These are phyloP conservation scores for Eira barbara DNA, from an alignment of 2,113 vertebrate species.

Conservation along the genomic window DNA sequence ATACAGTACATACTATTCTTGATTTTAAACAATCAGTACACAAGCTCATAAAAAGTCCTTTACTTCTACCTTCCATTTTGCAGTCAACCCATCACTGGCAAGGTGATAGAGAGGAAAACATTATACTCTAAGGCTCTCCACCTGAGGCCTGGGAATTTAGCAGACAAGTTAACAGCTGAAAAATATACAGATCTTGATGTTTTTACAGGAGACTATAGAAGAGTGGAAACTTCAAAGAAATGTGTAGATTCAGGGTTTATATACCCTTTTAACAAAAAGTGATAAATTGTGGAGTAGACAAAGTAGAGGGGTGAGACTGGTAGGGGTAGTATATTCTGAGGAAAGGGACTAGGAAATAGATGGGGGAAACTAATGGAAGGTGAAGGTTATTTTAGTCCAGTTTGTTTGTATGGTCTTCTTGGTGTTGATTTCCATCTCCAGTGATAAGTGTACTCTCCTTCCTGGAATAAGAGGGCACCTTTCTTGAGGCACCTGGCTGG, in stretches of 20 bases:
- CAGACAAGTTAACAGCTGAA: not conserved
- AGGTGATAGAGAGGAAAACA: not conserved
- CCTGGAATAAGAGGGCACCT: not conserved
- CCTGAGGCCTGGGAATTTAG: not conserved
- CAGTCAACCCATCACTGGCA: not conserved
- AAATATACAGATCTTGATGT: not conserved
- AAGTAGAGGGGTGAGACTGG: not conserved
- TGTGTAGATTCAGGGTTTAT: not conserved
- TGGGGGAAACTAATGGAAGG: not conserved
- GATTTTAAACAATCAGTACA: not conserved
- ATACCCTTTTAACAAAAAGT: not conserved
- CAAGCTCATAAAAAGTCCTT: not conserved
- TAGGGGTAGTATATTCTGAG: not conserved
- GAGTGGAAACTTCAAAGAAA: not conserved
- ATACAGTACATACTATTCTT: not conserved
- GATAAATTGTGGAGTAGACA: not conserved
- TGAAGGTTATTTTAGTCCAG: not conserved
- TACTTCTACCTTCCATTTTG: not conserved
- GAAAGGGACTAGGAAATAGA: not conserved
- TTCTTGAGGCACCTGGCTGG: not conserved
- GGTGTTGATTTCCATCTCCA: not conserved
- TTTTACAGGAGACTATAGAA: not conserved
- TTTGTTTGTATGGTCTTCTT: not conserved
- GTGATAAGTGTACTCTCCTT: not conserved
- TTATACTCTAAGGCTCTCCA: not conserved